Evolutionary conservation across 2,888 invertebrate species (phyloP).

Genomic region (Hemicrepidius hirtus): DNA sequence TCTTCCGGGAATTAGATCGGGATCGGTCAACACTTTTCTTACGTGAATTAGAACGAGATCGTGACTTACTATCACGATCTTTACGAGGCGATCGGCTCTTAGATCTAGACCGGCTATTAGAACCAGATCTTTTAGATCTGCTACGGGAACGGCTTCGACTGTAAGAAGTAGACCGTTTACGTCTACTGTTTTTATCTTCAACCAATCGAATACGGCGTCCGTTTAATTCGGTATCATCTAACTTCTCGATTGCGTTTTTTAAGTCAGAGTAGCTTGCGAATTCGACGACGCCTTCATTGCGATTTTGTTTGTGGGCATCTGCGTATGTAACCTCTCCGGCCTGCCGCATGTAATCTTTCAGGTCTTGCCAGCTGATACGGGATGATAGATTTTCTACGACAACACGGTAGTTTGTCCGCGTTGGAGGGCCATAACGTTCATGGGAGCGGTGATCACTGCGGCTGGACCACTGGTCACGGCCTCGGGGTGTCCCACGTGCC

Average conservation of each 20-base stretch:
- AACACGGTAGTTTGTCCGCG: conserved; percentile 97
- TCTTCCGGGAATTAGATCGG: conserved; percentile 54
- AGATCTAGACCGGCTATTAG: conserved; percentile 66
- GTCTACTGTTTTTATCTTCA: conserved; percentile 86
- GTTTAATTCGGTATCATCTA: conserved; percentile 97
- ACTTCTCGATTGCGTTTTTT: conserved; percentile 96
- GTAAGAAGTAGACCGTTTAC: conserved; percentile 71
- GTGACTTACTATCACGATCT: conserved; percentile 62
- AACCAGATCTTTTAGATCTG: conserved; percentile 72
- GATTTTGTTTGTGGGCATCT: conserved; percentile 96
- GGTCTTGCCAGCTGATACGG: conserved; percentile 99
- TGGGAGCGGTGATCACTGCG: conserved; percentile 58
- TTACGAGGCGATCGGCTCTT: conserved; percentile 58
- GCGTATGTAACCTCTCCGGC: conserved; percentile 99
- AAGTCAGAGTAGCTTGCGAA: conserved; percentile 96
- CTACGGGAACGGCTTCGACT: conserved; percentile 73
- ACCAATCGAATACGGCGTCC: conserved; percentile 94
- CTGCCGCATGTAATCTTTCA: conserved; percentile 99
- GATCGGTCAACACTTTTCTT: conserved; percentile 69
- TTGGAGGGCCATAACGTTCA: conserved; percentile 97
- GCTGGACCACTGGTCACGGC: conserved; percentile 74
- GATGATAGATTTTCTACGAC: conserved; percentile 98
- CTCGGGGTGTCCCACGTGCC: conserved; percentile 83
- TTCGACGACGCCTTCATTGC: conserved; percentile 97
- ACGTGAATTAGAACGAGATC: conserved; percentile 69